A percentile compares a stretch with the other conserved stretches of the same genome.
These are phyloP conservation scores for Sebastes matsubarae DNA, from an alignment of 2,797 vertebrate species.

Conservation along the genomic window DNA sequence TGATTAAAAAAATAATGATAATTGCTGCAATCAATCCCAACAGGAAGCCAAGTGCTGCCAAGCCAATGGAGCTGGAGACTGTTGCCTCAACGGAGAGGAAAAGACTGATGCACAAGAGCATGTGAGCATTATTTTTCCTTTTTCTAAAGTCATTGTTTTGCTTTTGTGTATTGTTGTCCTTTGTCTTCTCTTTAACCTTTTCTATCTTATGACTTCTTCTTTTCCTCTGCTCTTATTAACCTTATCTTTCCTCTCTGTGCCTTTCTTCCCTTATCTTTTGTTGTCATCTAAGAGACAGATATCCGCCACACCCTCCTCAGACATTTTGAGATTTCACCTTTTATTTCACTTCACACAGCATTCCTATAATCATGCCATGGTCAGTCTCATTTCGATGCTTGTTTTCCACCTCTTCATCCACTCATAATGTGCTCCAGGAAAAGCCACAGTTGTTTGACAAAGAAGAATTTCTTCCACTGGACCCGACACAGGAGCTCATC, in stretches of 20 bases:
- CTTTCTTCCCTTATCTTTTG: neutral
- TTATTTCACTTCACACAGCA: neutral
- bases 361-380: neutral
- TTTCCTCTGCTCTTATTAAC: neutral
- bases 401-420: neutral
- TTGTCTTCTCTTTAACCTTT: no score
- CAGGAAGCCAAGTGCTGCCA: constrained; percentile 67
- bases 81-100: constrained; percentile 29
- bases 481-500: constrained; percentile 92
- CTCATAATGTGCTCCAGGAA: constrained; percentile 37
- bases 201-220: no score
- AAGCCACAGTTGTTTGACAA: constrained; percentile 77
- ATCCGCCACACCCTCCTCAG: neutral
- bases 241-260: neutral
- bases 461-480: constrained; percentile 85
- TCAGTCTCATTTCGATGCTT: neutral
- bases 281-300: neutral
- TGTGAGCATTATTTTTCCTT: constrained; percentile 30
- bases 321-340: neutral
- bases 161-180: neutral
- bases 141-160: neutral
- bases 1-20: neutral
- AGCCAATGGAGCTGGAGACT: neutral
- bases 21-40: neutral
- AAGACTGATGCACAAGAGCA: neutral